Base-by-base conservation (phyloP, 2,113 vertebrate genomes). In the Phalacrocorax carbo region DNA sequence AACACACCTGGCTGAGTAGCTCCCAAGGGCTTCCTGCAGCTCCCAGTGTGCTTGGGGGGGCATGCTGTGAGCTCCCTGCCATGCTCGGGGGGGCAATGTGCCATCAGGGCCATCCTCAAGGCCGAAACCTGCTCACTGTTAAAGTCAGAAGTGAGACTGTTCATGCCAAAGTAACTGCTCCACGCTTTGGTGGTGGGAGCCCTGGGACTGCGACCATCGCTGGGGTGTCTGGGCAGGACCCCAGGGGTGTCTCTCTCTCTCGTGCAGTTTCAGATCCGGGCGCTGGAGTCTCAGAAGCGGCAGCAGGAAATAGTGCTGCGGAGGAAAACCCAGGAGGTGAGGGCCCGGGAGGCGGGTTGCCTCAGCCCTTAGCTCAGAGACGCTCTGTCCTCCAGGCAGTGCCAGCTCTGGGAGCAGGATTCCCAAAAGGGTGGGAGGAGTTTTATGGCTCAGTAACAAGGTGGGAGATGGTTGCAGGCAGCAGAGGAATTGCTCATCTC, bases 221-320 rank as follows among this genome's bases (percentile, higher is more conserved):
- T 46, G 60, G 21, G 18, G 19, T 40, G 3, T 13, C 60, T 48
- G 78, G 68, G 60, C 76, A 87, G 91, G 40, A 87, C 69, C 36
- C 29, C 73, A 78, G 7, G 1, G 7, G 2, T 55, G 5, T 68
- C 22, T 68, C 5, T 55, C 7, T 70, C 22, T 30, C 48, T 81
- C 4, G 0, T n/a, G 15, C 96, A 99, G 99, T 99, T 99, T 97
- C 99, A 99, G 97, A 99, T 99, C 69, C 98, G 99, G 22, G 98
- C 99, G 8, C 97, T 99, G 94, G 99, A 99, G 95, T 99, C 99
- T 44, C 99, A 99, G 98, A 99, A 99, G 97, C 97, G 99, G 27
- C 99, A 99, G 97, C 99, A 99, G 98, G 99, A 99, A 82, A 97
- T 99, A 25, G 99, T 99, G 18, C 97, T 99, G 87, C 98, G 99